Evolutionary conservation across 2,797 vertebrate species (phyloP).

Genomic region (Coreius guichenoti): DNA sequence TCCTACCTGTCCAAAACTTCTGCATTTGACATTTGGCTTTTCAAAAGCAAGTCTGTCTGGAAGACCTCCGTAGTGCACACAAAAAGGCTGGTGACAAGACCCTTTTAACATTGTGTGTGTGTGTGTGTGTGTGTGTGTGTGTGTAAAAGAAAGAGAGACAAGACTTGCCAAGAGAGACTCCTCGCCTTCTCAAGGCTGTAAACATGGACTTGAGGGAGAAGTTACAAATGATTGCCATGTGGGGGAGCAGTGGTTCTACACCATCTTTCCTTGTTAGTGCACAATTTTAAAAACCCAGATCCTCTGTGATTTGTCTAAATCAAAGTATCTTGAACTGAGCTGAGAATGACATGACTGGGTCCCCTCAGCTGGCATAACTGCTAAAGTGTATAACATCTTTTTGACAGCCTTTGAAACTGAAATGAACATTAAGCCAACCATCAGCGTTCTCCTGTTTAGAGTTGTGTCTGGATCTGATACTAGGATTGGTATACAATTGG

Average conservation of each 20-base stretch:
- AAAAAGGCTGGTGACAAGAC: not conserved
- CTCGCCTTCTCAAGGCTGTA: not conserved
- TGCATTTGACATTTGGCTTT: slow-evolving; percentile 55
- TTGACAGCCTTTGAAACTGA: slow-evolving; percentile 54
- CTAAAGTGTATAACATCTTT: slow-evolving; percentile 61
- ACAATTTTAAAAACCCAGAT: slow-evolving; percentile 61
- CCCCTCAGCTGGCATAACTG: slow-evolving; percentile 65
- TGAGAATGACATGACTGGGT: slow-evolving; percentile 68
- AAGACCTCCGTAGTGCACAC: not conserved
- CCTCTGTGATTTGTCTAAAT: slow-evolving; percentile 54
- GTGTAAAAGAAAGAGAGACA: not conserved
- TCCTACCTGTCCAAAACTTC: slow-evolving; percentile 33
- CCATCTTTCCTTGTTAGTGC: not conserved
- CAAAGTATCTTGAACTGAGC: slow-evolving; percentile 59
- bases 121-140: not conserved
- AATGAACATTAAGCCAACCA: slow-evolving; percentile 28
- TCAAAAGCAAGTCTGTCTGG: slow-evolving; percentile 41
- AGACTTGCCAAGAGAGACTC: not conserved
- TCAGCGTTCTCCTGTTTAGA: not conserved
- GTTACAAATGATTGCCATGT: slow-evolving; percentile 53
- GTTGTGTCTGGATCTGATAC: not conserved
- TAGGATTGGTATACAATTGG: too few relatives aligned
- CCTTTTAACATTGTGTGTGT: slow-evolving; percentile 1
- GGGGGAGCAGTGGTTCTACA: slow-evolving; percentile 70
- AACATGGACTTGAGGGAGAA: slow-evolving; percentile 5